Evolutionary conservation across 2,797 vertebrate species (phyloP).

Genomic region (Hozukius guyotensis): DNA sequence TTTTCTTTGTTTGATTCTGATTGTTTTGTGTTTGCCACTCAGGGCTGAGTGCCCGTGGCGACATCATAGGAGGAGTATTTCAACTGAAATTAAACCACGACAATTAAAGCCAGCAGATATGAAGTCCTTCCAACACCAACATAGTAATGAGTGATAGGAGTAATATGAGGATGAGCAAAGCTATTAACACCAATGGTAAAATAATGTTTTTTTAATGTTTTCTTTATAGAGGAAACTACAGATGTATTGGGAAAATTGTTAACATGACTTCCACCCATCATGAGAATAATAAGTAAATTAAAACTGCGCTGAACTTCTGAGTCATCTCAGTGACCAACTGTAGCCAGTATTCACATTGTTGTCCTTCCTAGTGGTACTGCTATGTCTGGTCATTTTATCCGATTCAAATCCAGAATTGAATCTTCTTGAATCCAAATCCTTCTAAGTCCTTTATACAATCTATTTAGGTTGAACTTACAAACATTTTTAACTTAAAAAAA

Average conservation of each 20-base stretch:
- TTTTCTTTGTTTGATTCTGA: neutral
- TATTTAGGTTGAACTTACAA: neutral
- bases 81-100: neutral
- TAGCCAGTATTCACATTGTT: conserved; percentile 3
- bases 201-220: neutral
- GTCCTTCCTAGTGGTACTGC: neutral
- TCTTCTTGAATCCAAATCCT: neutral
- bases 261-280: neutral
- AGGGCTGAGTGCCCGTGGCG: neutral
- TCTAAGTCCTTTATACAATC: neutral
- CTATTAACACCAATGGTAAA: neutral
- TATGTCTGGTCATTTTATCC: neutral
- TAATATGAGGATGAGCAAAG: neutral
- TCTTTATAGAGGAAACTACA: neutral
- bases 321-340: conserved; percentile 1
- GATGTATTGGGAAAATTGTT: conserved; percentile 1
- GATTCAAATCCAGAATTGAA: neutral
- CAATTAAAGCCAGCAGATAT: neutral
- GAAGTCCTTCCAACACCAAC: neutral
- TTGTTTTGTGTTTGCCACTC: neutral
- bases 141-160: neutral
- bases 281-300: neutral
- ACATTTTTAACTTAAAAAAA: neutral
- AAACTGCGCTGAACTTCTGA: neutral
- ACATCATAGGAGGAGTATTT: neutral